phyloP scores from a whole-genome alignment of 2,888 invertebrate genomes.

The Rotaria socialis region DNA sequence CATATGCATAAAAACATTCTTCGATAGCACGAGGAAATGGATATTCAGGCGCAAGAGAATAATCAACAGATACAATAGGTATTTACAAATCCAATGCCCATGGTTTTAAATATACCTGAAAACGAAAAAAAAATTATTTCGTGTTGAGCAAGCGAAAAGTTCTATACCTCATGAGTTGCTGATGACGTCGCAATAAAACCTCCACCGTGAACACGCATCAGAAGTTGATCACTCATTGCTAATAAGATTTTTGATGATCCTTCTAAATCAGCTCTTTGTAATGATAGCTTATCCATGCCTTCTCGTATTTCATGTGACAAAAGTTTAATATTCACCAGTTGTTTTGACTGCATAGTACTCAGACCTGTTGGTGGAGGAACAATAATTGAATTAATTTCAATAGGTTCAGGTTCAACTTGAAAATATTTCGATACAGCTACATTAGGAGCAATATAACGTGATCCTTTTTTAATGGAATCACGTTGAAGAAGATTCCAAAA shows the following conservation, averaged over 20 bases:
- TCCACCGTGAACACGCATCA: slow-evolving; percentile 94
- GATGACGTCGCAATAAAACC: slow-evolving; percentile 96
- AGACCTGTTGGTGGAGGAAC: slow-evolving; percentile 36
- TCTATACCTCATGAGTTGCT: slow-evolving; percentile 76
- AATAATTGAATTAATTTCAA: slow-evolving; percentile 27
- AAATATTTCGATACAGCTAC: slow-evolving; percentile 33
- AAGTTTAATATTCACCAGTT: slow-evolving; percentile 35
- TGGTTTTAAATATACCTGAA: slow-evolving; percentile 40
- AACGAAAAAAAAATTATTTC: too few species aligned
- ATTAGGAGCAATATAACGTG: slow-evolving; percentile 47
- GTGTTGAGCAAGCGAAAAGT: too few species aligned
- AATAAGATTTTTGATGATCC: neutral
- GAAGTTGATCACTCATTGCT: slow-evolving; percentile 57
- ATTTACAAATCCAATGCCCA: slow-evolving; percentile 64
- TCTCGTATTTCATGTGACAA: slow-evolving; percentile 38
- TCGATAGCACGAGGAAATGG: slow-evolving; percentile 90
- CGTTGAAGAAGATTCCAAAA: slow-evolving; percentile 70
- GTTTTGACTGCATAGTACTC: neutral
- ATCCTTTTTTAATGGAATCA: slow-evolving; percentile 47
- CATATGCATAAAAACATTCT: slow-evolving; percentile 86
- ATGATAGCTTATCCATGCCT: slow-evolving; percentile 37
- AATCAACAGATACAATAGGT: slow-evolving; percentile 89
- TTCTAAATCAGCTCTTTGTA: neutral
- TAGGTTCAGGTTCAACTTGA: neutral
- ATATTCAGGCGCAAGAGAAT: slow-evolving; percentile 87